Percentiles rank a stretch among this genome's conserved stretches.
These are phyloP conservation scores for Tragulus kanchil DNA, from an alignment of 2,113 vertebrate genomes.

Conservation along the genomic window DNA sequence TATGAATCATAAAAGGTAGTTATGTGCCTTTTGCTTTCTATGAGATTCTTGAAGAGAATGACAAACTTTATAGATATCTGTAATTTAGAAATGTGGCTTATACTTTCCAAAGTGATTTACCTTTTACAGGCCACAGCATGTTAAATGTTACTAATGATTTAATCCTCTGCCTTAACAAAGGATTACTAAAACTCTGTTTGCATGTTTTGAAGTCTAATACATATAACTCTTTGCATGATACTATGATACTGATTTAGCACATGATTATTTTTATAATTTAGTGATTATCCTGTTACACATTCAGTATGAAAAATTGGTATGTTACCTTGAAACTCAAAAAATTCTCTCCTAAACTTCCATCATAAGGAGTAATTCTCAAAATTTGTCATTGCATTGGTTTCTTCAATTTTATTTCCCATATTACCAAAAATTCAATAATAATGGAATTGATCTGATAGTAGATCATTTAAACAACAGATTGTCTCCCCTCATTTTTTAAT, in stretches of 20 bases:
- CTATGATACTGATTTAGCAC: slow-evolving; percentile 68
- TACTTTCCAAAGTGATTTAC: slow-evolving; percentile 6
- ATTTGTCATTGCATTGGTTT: slow-evolving; percentile 24
- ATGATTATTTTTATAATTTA: slow-evolving; percentile 60
- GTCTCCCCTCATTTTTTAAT: neutral
- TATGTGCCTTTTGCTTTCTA: neutral
- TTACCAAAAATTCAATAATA: slow-evolving; percentile 38
- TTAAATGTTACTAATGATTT: slow-evolving; percentile 73
- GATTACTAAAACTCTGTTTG: slow-evolving; percentile 52
- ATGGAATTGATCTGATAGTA: slow-evolving; percentile 1
- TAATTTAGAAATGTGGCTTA: slow-evolving; percentile 15
- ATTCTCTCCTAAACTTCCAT: slow-evolving; percentile 23
- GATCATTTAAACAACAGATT: slow-evolving; percentile 39
- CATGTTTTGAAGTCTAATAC: slow-evolving; percentile 46
- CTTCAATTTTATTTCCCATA: slow-evolving; percentile 16
- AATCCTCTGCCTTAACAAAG: slow-evolving; percentile 60
- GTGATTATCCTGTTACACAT: slow-evolving; percentile 22
- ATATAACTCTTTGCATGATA: slow-evolving; percentile 71
- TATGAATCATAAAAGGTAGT: slow-evolving; percentile 16
- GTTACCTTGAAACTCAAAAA: slow-evolving; percentile 47
- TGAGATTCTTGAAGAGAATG: slow-evolving; percentile 36
- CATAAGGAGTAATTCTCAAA: slow-evolving; percentile 1
- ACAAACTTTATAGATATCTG: neutral
- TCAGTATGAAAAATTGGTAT: slow-evolving; percentile 53
- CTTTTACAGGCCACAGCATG: neutral